Conservation (phyloP, 2,113 vertebrate species). For the Saguinus midas region DNA sequence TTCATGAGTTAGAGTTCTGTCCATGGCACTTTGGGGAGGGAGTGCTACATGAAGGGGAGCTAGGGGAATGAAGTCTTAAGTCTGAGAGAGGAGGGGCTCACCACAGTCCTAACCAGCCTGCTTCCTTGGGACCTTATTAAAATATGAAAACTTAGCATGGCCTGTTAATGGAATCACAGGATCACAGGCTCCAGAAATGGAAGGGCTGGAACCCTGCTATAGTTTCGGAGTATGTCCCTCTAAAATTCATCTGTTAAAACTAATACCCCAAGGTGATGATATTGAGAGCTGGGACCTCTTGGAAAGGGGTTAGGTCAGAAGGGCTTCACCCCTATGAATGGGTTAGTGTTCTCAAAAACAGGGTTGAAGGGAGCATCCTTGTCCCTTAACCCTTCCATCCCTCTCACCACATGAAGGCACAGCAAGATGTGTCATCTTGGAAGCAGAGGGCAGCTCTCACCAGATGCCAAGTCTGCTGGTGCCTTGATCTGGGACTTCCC, state of each 20-base stretch:
- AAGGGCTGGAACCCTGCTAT: background rate
- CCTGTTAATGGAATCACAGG: background rate
- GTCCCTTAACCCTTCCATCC: background rate
- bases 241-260: background rate
- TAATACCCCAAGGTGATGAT: background rate
- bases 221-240: background rate
- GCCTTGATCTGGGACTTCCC: background rate
- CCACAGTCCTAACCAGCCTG: background rate
- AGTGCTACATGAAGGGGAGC: background rate
- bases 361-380: background rate
- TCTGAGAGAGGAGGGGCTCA: background rate
- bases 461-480: background rate
- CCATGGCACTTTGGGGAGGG: background rate
- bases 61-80: background rate
- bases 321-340: background rate
- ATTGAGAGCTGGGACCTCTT: background rate
- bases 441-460: background rate
- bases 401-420: background rate
- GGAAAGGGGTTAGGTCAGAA: background rate
- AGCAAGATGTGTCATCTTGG: background rate
- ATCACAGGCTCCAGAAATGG: background rate
- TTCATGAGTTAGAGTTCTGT: background rate
- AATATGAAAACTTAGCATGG: background rate
- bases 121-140: background rate
- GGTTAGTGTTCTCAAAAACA: background rate